Percentiles rank a stretch among this genome's conserved stretches.
These are phyloP conservation scores for Xerus rutilus DNA, from an alignment of 2,797 vertebrate species.

Conservation along the genomic window DNA sequence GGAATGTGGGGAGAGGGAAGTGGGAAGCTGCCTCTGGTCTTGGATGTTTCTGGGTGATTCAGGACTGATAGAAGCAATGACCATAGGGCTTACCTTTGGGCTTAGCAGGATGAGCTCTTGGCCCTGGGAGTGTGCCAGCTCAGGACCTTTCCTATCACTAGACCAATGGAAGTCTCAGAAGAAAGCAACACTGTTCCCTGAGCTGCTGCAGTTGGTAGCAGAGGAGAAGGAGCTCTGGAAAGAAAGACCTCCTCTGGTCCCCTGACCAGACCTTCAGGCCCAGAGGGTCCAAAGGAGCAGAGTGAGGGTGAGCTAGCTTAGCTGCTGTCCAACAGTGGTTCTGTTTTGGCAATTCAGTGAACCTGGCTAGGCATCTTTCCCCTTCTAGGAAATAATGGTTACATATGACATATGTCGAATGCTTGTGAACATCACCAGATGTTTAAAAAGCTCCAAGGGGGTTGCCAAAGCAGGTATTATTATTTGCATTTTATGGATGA, in stretches of 20 bases:
- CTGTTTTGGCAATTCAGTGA: neutral
- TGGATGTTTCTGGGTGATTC: neutral
- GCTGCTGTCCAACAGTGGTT: neutral
- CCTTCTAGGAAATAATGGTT: slow-evolving; percentile 65
- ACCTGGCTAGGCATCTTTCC: slow-evolving; percentile 11
- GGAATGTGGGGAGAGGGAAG: neutral
- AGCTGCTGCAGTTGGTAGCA: neutral
- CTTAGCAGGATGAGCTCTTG: neutral
- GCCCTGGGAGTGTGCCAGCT: neutral
- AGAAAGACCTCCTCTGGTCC: neutral
- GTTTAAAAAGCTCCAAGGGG: neutral
- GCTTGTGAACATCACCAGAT: neutral
- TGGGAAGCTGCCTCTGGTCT: neutral
- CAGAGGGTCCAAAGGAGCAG: neutral
- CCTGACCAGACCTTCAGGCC: neutral
- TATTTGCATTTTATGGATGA: neutral
- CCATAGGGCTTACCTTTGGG: neutral
- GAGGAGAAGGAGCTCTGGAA: neutral
- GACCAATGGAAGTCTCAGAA: neutral
- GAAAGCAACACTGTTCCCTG: neutral
- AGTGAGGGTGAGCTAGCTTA: neutral
- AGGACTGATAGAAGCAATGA: neutral
- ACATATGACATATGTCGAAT: neutral
- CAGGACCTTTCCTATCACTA: neutral
- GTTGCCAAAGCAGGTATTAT: neutral